A percentile compares a stretch with the other conserved stretches of the same genome.
These are phyloP conservation scores for Pangasius krempfi DNA, from an alignment of 2,797 vertebrate species.

Conservation along the genomic window DNA sequence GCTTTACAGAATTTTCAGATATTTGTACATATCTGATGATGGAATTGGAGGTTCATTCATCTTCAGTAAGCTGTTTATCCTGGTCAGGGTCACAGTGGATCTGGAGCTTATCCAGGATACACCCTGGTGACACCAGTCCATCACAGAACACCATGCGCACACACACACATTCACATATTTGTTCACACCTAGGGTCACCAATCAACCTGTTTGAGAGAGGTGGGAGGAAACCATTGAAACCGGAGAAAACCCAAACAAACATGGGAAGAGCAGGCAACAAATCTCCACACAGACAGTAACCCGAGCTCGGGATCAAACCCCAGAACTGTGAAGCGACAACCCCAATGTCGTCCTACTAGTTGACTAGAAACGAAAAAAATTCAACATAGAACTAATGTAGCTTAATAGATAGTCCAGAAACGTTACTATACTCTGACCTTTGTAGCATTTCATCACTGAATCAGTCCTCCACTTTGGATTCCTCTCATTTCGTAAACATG, in stretches of 20 bases:
- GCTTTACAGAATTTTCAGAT: background rate
- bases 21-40: background rate
- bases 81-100: background rate
- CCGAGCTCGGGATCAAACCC: background rate
- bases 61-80: background rate
- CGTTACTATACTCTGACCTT: too few species aligned
- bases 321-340: background rate
- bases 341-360: background rate
- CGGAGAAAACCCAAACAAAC: too few species aligned
- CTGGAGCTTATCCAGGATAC: background rate
- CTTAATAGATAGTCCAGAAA: background rate
- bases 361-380: background rate
- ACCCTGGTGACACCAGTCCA: background rate
- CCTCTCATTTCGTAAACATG: background rate
- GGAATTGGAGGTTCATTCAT: background rate
- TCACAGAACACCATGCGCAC: background rate
- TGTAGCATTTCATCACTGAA: background rate
- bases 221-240: background rate
- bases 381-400: background rate
- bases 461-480: background rate
- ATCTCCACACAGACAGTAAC: too few species aligned
- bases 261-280: background rate
- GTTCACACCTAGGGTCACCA: background rate
- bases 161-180: background rate
- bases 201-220: background rate